Conservation (phyloP, 2,888 invertebrate genomes). For the Crocallis elinguaria region DNA sequence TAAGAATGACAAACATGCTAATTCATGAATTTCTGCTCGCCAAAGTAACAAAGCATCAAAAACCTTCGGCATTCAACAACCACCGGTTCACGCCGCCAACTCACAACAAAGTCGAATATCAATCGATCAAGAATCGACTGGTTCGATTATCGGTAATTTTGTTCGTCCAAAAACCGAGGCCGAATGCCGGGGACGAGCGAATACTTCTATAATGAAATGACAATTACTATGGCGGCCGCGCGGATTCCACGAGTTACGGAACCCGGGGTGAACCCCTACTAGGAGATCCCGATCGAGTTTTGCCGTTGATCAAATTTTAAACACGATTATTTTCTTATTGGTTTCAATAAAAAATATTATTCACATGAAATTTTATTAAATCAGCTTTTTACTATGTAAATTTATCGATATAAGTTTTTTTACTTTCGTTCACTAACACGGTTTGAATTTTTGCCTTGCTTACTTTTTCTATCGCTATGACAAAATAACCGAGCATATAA, state of each 20-base stretch:
- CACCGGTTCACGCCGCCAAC: conserved; percentile 11
- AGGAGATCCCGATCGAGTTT: conserved; percentile 45
- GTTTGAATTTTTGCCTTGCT: no score
- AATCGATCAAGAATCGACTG: conserved; percentile 70
- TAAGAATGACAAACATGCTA: conserved; percentile 1
- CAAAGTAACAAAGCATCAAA: conserved; percentile 1
- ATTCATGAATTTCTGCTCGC: conserved; percentile 2
- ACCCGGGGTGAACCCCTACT: conserved; percentile 47
- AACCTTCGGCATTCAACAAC: conserved; percentile 6
- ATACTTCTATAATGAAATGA: conserved; percentile 83
- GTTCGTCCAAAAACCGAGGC: conserved; percentile 66
- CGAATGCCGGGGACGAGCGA: conserved; percentile 62
- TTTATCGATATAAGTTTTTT: no score
- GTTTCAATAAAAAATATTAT: no score
- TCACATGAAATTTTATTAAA: no score
- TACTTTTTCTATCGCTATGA: no score
- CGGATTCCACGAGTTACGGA: conserved; percentile 65
- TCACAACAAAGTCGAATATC: conserved; percentile 21
- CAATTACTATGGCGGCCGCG: conserved; percentile 71
- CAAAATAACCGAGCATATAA: neutral
- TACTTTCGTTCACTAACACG: no score
- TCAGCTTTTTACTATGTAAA: no score
- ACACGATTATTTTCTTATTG: neutral
- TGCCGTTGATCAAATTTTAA: conserved; percentile 16
- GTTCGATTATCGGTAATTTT: conserved; percentile 79